phyloP scores from a whole-genome alignment of 2,888 invertebrate genomes.

The Habroteleia sp. region DNA sequence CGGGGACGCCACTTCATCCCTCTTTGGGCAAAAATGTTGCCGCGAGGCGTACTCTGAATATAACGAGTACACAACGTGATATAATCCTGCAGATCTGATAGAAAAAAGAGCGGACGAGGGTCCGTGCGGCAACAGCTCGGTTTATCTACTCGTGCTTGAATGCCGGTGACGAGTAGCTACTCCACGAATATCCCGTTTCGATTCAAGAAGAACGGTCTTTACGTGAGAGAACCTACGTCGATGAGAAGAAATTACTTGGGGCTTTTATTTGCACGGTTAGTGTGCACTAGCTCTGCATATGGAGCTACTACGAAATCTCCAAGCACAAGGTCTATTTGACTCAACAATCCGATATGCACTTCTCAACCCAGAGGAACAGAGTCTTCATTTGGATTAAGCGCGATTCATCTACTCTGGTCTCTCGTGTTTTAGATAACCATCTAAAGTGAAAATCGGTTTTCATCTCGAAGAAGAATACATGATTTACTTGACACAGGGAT shows the following conservation, averaged over 20 bases:
- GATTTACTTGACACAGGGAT: too few relatives aligned
- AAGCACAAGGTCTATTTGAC: neutral
- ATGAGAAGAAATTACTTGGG: slow-evolving; percentile 31
- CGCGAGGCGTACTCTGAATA: slow-evolving; percentile 56
- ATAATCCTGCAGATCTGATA: slow-evolving; percentile 54
- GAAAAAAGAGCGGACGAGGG: slow-evolving; percentile 32
- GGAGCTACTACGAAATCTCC: slow-evolving; percentile 10
- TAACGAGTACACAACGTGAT: slow-evolving; percentile 47
- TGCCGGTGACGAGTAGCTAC: slow-evolving; percentile 66
- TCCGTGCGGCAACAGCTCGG: slow-evolving; percentile 20
- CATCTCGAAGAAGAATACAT: too few relatives aligned
- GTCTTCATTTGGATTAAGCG: slow-evolving; percentile 41
- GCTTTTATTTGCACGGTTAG: slow-evolving; percentile 36
- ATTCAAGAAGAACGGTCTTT: slow-evolving; percentile 44
- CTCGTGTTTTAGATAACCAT: neutral
- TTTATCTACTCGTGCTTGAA: slow-evolving; percentile 27
- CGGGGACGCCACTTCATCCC: slow-evolving; percentile 70
- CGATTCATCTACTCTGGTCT: slow-evolving; percentile 5
- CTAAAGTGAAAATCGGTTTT: too few relatives aligned
- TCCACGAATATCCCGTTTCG: slow-evolving; percentile 70
- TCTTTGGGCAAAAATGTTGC: slow-evolving; percentile 57
- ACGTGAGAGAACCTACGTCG: slow-evolving; percentile 12
- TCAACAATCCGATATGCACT: slow-evolving; percentile 10
- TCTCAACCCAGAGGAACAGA: slow-evolving; percentile 5
- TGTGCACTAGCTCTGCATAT: slow-evolving; percentile 20